A percentile compares a stretch with the other conserved stretches of the same genome.
phyloP scores from a whole-genome alignment of 92 coral and sea anemone species.

The Phenganax stokvisi region DNA sequence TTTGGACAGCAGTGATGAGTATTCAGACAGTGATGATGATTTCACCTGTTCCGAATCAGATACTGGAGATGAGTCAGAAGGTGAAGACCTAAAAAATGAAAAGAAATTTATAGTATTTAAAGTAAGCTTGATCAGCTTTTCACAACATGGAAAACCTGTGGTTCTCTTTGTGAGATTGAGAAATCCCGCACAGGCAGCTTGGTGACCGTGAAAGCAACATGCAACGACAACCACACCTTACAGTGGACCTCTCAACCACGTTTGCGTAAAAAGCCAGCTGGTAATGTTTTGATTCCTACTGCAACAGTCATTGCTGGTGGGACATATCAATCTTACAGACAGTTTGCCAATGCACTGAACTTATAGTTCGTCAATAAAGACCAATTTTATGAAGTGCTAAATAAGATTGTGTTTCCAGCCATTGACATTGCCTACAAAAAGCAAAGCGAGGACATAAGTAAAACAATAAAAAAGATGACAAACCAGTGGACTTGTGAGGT shows the following conservation, averaged over 20 bases:
- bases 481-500: background rate
- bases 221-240: background rate
- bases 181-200: background rate
- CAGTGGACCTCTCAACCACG: slow-evolving; percentile 6
- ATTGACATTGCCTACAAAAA: background rate
- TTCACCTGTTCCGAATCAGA: background rate
- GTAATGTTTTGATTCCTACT: slow-evolving; percentile 4
- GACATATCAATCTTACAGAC: background rate
- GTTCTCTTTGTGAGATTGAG: background rate
- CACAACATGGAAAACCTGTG: slow-evolving; percentile 14
- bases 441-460: background rate
- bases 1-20: too few species aligned
- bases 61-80: slow-evolving; percentile 12
- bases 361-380: slow-evolving; percentile 4
- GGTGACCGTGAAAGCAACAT: background rate
- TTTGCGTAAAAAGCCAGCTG: background rate
- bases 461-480: background rate
- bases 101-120: slow-evolving; percentile 37
- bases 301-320: slow-evolving; percentile 13
- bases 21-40: background rate
- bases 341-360: slow-evolving; percentile 13
- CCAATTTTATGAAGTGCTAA: slow-evolving; percentile 41
- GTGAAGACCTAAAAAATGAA: slow-evolving; percentile 8
- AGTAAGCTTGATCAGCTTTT: slow-evolving; percentile 32
- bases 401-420: slow-evolving; percentile 42